A percentile compares a stretch with the other conserved stretches of the same genome.
Conservation (phyloP, 2,888 invertebrate genomes). For the Caradrina clavipalpis region DNA sequence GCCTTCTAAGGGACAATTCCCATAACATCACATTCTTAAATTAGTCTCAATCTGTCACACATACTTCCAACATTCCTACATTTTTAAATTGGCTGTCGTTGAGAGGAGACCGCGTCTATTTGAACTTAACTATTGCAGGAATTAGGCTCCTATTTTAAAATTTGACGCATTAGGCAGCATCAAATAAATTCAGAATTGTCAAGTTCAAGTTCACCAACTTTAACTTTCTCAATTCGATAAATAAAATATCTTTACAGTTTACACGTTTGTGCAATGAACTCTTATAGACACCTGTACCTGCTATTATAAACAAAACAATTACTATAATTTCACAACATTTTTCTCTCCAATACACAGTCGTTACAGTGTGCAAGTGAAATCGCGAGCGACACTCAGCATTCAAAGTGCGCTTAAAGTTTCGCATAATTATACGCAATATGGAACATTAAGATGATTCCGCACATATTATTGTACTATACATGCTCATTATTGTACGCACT, state of each 20-base stretch:
- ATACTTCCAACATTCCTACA: too few species aligned
- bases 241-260: not conserved
- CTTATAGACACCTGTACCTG: too few species aligned
- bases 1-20: too few species aligned
- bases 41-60: too few species aligned
- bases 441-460: constrained; percentile 40
- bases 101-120: too few species aligned
- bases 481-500: constrained; percentile 39
- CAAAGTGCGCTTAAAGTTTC: constrained; percentile 36
- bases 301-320: not conserved
- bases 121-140: too few species aligned
- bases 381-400: constrained; percentile 14
- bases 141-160: not conserved
- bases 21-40: too few species aligned
- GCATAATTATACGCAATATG: constrained; percentile 43
- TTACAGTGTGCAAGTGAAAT: constrained; percentile 37
- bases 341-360: constrained; percentile 22
- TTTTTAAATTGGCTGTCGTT: too few species aligned
- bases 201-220: too few species aligned
- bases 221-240: too few species aligned
- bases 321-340: constrained; percentile 25
- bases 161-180: not conserved
- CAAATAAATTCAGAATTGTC: too few species aligned
- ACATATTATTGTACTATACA: constrained; percentile 18
- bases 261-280: not conserved